Evolutionary conservation across 2,113 vertebrate genomes (phyloP).

Genomic region (Stegostoma tigrinum): DNA sequence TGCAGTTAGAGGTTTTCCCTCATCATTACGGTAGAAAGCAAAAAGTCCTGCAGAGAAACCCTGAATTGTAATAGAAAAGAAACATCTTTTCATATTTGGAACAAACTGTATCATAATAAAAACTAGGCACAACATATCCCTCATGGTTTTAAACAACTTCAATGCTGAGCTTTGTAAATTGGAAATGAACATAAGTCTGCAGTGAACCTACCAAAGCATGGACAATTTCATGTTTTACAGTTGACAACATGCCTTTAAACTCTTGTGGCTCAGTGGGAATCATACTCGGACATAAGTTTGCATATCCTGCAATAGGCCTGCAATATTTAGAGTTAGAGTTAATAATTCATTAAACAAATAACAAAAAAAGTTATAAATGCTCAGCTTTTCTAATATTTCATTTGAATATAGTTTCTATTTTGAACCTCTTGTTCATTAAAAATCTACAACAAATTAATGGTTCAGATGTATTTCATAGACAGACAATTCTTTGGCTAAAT

Average conservation of each 20-base stretch:
- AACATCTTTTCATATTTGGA: not conserved
- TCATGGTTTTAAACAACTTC: not conserved
- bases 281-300: constrained; percentile 93
- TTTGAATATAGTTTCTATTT: not conserved
- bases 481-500: not conserved
- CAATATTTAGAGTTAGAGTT: constrained; percentile 36
- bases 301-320: constrained; percentile 91
- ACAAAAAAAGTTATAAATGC: not conserved
- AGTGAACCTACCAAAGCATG: constrained; percentile 78
- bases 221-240: constrained; percentile 95
- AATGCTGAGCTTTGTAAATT: not conserved
- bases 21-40: constrained; percentile 86
- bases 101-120: not conserved
- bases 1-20: constrained; percentile 82
- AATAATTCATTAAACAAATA: constrained; percentile 19
- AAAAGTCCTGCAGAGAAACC: constrained; percentile 95
- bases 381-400: not conserved
- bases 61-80: constrained; percentile 48
- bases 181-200: not conserved
- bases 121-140: not conserved
- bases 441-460: not conserved
- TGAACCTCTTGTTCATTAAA: not conserved
- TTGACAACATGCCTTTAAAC: constrained; percentile 89
- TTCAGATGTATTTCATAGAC: not conserved
- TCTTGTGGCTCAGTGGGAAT: constrained; percentile 89